Evolutionary conservation across 2,797 vertebrate species (phyloP).

Genomic region (Ctenopoma kingsleyae): DNA sequence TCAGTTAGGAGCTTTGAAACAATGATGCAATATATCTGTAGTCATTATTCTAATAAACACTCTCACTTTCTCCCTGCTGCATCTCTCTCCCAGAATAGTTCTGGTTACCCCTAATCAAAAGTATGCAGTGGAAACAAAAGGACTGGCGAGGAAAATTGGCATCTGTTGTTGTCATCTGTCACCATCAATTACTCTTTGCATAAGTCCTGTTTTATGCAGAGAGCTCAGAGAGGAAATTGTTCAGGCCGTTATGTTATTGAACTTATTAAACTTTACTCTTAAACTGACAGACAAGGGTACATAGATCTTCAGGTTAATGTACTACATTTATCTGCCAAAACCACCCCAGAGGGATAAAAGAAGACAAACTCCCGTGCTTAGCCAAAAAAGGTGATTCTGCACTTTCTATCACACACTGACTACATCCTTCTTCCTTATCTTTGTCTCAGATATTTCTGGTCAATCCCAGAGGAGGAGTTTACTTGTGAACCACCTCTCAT

Average conservation of each 20-base stretch:
- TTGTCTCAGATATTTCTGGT: constrained; percentile 90
- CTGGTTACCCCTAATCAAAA: constrained; percentile 27
- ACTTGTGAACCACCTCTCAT: constrained; percentile 94
- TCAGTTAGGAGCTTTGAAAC: constrained; percentile 9
- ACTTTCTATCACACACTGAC: not conserved
- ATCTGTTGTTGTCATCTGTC: constrained; percentile 56
- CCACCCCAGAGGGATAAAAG: constrained; percentile 2
- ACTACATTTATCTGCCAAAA: constrained; percentile 29
- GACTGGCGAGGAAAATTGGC: constrained; percentile 49
- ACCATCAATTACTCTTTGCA: constrained; percentile 53
- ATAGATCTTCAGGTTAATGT: constrained; percentile 43
- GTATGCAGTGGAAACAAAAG: constrained; percentile 28
- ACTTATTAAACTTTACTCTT: constrained; percentile 31
- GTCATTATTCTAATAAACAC: constrained; percentile 14
- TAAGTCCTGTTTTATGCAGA: constrained; percentile 22
- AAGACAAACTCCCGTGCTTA: constrained; percentile 14
- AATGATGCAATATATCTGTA: not conserved
- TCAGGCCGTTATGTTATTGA: constrained; percentile 1
- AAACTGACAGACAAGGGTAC: constrained; percentile 24
- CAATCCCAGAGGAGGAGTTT: constrained; percentile 94
- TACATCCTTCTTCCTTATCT: constrained; percentile 4
- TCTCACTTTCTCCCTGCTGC: not conserved
- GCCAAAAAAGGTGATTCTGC: constrained; percentile 1
- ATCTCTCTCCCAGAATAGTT: constrained; percentile 4
- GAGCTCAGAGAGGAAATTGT: constrained; percentile 12